Conservation (phyloP, 2,888 invertebrate genomes). For the Desoria tigrina region DNA sequence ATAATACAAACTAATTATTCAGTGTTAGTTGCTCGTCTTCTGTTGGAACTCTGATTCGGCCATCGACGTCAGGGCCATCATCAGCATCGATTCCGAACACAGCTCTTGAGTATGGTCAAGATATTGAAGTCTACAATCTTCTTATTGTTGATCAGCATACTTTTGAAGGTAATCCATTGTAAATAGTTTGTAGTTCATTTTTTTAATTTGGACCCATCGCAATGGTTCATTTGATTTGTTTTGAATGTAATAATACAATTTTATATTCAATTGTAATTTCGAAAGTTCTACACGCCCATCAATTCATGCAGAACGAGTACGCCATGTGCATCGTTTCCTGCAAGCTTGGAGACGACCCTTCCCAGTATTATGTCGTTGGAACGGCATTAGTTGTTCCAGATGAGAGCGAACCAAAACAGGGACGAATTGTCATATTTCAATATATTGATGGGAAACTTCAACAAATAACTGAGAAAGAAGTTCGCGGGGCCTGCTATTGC, state of each 20-base stretch:
- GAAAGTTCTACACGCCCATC: slow-evolving; percentile 93
- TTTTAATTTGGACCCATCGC: slow-evolving; percentile 1
- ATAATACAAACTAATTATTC: background rate
- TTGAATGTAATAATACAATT: no score
- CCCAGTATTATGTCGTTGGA: slow-evolving; percentile 90
- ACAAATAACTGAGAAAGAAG: slow-evolving; percentile 91
- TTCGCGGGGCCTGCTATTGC: slow-evolving; percentile 92
- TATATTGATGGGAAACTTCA: slow-evolving; percentile 77
- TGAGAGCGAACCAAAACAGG: slow-evolving; percentile 92
- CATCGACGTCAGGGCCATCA: slow-evolving; percentile 53
- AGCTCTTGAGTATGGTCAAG: slow-evolving; percentile 69
- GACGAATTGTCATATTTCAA: slow-evolving; percentile 85
- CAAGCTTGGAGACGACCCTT: slow-evolving; percentile 85
- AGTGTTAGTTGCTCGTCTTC: slow-evolving; percentile 52
- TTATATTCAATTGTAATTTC: slow-evolving; percentile 37
- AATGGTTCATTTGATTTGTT: no score
- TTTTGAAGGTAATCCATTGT: slow-evolving; percentile 69
- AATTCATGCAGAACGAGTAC: slow-evolving; percentile 86
- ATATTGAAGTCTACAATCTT: slow-evolving; percentile 86
- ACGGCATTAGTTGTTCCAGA: slow-evolving; percentile 93
- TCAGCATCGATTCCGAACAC: slow-evolving; percentile 40
- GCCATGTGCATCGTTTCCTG: slow-evolving; percentile 88
- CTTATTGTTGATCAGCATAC: slow-evolving; percentile 94
- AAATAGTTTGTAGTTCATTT: background rate
- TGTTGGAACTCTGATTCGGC: slow-evolving; percentile 50